These are phyloP conservation scores for Teleiodes luculella DNA, from an alignment of 2,888 invertebrate genomes.

Conservation along the genomic window DNA sequence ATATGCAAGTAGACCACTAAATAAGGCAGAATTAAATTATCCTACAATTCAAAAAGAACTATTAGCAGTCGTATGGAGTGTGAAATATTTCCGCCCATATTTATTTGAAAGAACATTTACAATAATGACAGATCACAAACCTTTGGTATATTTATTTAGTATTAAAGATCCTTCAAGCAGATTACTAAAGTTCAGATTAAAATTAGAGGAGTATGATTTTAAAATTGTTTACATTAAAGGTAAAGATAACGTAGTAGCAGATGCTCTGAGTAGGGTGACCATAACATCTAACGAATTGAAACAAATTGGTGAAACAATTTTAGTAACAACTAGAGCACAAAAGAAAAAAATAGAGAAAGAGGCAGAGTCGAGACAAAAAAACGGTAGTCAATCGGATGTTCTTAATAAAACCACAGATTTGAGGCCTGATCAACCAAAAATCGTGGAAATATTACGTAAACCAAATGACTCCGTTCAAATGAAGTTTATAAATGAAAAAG, in stretches of 20 bases:
- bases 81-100: constrained; percentile 23
- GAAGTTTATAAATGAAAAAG: neutral
- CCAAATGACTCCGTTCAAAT: constrained; percentile 8
- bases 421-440: constrained; percentile 17
- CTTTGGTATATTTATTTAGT: constrained; percentile 17
- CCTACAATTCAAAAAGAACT: constrained; percentile 22
- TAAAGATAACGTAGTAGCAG: constrained; percentile 14
- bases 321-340: constrained; percentile 14
- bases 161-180: constrained; percentile 19
- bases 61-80: constrained; percentile 20
- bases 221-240: constrained; percentile 12
- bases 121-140: constrained; percentile 23
- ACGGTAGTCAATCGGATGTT: neutral
- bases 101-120: constrained; percentile 20
- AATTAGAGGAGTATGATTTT: constrained; percentile 18
- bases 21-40: constrained; percentile 21
- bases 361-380: neutral
- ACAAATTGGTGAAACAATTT: constrained; percentile 14
- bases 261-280: constrained; percentile 7
- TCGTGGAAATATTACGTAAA: constrained; percentile 12
- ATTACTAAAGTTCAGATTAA: constrained; percentile 12
- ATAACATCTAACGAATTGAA: constrained; percentile 16
- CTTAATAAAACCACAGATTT: constrained; percentile 3
- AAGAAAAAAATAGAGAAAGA: neutral
- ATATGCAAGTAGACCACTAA: constrained; percentile 22